These are phyloP conservation scores for Pyxicephalus adspersus DNA, from an alignment of 2,113 vertebrate genomes.

Conservation along the genomic window DNA sequence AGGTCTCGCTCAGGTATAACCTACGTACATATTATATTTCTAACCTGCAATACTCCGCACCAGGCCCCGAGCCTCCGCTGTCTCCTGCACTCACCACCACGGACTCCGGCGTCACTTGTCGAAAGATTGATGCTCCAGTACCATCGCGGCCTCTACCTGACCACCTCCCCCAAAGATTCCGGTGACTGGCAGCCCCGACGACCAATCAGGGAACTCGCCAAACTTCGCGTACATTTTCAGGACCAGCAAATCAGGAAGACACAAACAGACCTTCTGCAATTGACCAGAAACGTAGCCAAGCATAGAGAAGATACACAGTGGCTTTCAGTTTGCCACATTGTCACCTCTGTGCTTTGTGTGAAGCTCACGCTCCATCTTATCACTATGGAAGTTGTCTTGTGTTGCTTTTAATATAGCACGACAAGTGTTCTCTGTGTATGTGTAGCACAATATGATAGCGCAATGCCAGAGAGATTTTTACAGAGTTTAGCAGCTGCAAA, in stretches of 20 bases:
- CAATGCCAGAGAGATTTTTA: no score
- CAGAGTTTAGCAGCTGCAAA: no score
- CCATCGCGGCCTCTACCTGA: constrained; percentile 39
- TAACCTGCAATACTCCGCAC: neutral
- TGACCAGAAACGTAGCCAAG: neutral
- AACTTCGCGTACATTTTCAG: neutral
- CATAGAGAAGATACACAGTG: neutral
- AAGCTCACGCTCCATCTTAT: no score
- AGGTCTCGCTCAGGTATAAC: neutral
- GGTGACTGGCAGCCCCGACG: neutral
- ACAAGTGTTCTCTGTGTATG: no score
- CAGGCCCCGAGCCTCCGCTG: constrained; percentile 24
- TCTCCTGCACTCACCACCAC: neutral
- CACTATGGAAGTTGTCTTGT: no score
- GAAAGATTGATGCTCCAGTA: constrained; percentile 4
- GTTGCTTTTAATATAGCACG: no score
- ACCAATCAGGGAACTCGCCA: neutral
- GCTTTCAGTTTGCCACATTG: no score
- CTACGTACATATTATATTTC: neutral
- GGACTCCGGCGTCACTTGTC: neutral
- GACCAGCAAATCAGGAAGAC: neutral
- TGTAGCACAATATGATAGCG: no score
- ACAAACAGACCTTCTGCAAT: neutral
- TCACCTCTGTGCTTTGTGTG: no score
- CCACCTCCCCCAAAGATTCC: neutral